These are phyloP conservation scores for Machaerirhynchus nigripectus DNA, from an alignment of 2,113 vertebrate genomes.

Conservation along the genomic window DNA sequence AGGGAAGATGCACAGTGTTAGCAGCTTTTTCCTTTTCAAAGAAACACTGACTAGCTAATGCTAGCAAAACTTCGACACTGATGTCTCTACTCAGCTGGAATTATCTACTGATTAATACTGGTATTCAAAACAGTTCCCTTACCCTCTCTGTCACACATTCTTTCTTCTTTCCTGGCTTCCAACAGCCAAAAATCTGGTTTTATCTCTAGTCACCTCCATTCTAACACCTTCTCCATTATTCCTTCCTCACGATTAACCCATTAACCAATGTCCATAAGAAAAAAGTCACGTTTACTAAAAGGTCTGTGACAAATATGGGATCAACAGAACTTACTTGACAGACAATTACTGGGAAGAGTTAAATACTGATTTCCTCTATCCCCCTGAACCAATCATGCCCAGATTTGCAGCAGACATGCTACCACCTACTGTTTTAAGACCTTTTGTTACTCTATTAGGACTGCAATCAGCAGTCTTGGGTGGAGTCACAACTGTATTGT, in stretches of 20 bases:
- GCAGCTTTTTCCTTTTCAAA: neutral
- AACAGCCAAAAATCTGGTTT: neutral
- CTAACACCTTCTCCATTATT: neutral
- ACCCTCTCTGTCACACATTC: neutral
- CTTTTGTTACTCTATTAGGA: neutral
- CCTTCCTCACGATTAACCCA: neutral
- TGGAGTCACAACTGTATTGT: neutral
- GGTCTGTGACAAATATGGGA: neutral
- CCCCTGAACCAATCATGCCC: neutral
- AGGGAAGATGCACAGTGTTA: constrained; percentile 11
- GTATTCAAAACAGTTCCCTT: neutral
- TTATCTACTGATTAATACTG: neutral
- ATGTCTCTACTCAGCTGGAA: neutral
- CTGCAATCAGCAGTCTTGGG: neutral
- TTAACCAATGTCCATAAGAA: neutral
- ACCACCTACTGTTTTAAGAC: neutral
- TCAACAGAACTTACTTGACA: neutral
- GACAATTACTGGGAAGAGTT: neutral
- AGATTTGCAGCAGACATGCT: neutral
- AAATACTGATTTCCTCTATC: neutral
- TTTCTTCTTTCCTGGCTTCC: neutral
- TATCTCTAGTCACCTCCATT: neutral
- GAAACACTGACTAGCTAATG: neutral
- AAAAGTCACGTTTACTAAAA: neutral
- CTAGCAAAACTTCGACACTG: neutral